Base-by-base conservation (phyloP, 53 echinoderm and acorn worm genomes). In the Actinopyga echinites region DNA sequence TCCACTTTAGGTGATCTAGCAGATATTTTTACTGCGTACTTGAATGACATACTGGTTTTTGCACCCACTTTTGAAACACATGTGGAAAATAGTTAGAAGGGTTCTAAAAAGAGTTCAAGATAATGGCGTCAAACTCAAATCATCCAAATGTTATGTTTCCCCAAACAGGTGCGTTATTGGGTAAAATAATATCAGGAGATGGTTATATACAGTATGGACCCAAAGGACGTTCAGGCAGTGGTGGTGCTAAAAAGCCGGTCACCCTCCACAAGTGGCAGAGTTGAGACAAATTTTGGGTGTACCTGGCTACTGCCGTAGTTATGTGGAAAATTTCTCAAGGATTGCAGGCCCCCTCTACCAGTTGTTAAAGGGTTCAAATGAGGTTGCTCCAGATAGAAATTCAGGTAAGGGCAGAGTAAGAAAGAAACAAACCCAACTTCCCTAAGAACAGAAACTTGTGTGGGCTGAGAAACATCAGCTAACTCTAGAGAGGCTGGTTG, bases 281-380 rank as follows among this genome's bases (percentile, higher is more conserved):
- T 19, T 54, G 10, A 54, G 55, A 19, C 55, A 54, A 19, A 54
- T 54, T 12, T 19, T 54, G 55, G 55, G 55, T 12, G 10, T 54
- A 19, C 55, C 19, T 12, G 10, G 55, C 11, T 54, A 54, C 55
- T 54, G 19, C 19, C 55, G 55, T 54, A 19, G 55, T 54, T 54
- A 54, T 54, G 55, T 54, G 11, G 11, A 10, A 10, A 19, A 54
- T 54, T 54, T 54, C 19, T 54, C 55, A 10, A 54, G 55, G 19
- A 54, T 54, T 19, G 55, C 55, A 54, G 19, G 55, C 55, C 55
- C 89, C 20, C 45, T 89, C 56, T 89, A 89, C 54, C 36, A 85
- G 26, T 45, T 89, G 55, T 19, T 54, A 19, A 54, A 54, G 55
- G 55, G 55, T 19, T 54, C 55, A 54, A 19, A 54, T 19, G 19